These are phyloP conservation scores for Butorides virescens DNA, from an alignment of 2,113 vertebrate genomes.

Conservation along the genomic window DNA sequence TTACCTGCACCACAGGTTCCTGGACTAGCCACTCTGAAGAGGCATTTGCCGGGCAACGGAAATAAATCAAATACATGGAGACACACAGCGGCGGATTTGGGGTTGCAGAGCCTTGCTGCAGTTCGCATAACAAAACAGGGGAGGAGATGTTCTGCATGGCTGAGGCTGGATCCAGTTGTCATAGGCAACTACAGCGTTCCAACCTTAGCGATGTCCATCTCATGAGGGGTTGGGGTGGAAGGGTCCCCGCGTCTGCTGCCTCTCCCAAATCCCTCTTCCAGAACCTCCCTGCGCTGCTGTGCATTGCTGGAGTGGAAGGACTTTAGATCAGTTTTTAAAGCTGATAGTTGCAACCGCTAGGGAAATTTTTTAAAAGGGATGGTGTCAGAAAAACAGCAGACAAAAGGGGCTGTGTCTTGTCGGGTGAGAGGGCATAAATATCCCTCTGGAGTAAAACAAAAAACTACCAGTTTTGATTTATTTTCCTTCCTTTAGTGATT, in stretches of 20 bases:
- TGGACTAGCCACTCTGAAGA: neutral
- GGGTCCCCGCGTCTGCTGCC: neutral
- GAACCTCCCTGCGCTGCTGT: rapidly evolving
- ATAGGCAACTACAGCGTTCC: neutral
- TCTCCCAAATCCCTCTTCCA: neutral
- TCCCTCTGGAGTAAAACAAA: neutral
- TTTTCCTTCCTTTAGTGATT: neutral
- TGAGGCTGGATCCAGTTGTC: neutral
- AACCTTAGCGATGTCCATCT: neutral
- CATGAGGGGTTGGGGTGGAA: neutral
- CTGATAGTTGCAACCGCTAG: neutral
- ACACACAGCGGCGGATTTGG: neutral
- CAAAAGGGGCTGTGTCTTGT: neutral
- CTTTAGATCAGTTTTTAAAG: neutral
- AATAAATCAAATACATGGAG: neutral
- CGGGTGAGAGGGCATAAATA: neutral
- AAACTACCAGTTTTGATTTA: neutral
- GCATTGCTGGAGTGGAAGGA: neutral
- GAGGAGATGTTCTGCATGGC: neutral
- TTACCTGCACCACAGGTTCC: neutral
- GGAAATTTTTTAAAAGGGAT: neutral
- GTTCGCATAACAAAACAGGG: neutral
- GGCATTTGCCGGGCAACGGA: neutral
- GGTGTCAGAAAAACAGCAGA: neutral
- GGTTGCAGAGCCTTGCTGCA: neutral